phyloP scores from a whole-genome alignment of 2,888 invertebrate species.

The Cephus runcator region DNA sequence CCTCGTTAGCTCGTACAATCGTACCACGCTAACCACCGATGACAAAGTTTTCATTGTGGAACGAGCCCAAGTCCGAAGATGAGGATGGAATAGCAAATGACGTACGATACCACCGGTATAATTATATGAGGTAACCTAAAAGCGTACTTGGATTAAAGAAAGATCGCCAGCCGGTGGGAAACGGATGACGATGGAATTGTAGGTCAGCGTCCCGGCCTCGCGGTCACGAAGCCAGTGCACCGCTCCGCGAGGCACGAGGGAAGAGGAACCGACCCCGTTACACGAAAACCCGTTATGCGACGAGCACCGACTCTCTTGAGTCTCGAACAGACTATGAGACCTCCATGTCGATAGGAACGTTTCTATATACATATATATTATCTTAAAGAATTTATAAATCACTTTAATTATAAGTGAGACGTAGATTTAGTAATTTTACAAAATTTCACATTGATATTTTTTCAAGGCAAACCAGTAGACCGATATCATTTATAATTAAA shows the following conservation, averaged over 20 bases:
- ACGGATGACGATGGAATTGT: slow-evolving; percentile 55
- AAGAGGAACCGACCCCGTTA: slow-evolving; percentile 59
- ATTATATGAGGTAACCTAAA: not conserved
- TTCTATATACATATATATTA: not conserved
- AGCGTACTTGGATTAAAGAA: not conserved
- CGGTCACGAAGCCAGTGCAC: slow-evolving; percentile 47
- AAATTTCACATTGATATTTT: no score
- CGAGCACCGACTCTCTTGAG: slow-evolving; percentile 5
- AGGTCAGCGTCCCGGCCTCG: slow-evolving; percentile 61
- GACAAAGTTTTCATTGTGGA: not conserved
- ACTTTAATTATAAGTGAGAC: not conserved
- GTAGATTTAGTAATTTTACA: not conserved
- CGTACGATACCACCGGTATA: not conserved
- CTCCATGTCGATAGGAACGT: not conserved
- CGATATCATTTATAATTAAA: not conserved
- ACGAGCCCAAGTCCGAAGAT: not conserved
- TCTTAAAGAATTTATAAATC: not conserved
- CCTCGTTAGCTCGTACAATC: not conserved
- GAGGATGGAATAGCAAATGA: not conserved
- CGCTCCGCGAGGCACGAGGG: slow-evolving; percentile 38
- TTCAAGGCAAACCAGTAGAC: not conserved
- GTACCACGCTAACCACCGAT: not conserved
- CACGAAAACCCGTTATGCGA: slow-evolving; percentile 53
- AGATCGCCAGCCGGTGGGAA: slow-evolving; percentile 25
- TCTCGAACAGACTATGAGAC: not conserved